Evolutionary conservation across 2,888 invertebrate genomes (phyloP).

Genomic region (Zhengitettix transpicula): DNA sequence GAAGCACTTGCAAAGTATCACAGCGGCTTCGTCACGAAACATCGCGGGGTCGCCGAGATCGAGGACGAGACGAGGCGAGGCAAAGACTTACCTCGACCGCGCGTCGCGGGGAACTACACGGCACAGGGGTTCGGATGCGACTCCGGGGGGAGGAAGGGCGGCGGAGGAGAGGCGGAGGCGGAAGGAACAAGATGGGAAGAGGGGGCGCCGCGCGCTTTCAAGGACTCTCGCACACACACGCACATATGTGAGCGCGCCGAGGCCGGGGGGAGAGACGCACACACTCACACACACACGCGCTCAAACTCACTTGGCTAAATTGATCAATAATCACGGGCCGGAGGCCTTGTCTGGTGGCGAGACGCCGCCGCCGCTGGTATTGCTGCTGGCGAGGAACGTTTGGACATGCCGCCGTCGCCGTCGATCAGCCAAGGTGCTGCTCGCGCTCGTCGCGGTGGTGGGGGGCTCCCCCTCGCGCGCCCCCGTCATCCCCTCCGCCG

Average conservation of each 20-base stretch:
- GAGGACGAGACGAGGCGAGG: not conserved
- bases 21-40: constrained; percentile 4
- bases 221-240: no score
- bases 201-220: not conserved
- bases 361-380: not conserved
- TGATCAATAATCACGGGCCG: not conserved
- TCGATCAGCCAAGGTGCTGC: not conserved
- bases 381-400: not conserved
- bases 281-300: not conserved
- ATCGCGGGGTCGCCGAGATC: constrained; percentile 1
- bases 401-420: not conserved
- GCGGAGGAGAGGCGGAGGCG: not conserved
- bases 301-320: no score
- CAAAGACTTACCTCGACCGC: constrained; percentile 7
- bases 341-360: not conserved
- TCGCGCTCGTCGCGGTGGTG: not conserved
- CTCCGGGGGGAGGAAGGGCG: constrained; percentile 3
- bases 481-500: not conserved
- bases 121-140: constrained; percentile 30
- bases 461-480: not conserved
- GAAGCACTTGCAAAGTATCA: constrained; percentile 6
- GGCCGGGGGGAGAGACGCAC: not conserved
- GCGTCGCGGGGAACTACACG: constrained; percentile 8
- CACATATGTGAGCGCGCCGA: not conserved
- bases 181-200: not conserved